phyloP scores from a whole-genome alignment of 2,797 vertebrate species.

The Pangasius macronema region DNA sequence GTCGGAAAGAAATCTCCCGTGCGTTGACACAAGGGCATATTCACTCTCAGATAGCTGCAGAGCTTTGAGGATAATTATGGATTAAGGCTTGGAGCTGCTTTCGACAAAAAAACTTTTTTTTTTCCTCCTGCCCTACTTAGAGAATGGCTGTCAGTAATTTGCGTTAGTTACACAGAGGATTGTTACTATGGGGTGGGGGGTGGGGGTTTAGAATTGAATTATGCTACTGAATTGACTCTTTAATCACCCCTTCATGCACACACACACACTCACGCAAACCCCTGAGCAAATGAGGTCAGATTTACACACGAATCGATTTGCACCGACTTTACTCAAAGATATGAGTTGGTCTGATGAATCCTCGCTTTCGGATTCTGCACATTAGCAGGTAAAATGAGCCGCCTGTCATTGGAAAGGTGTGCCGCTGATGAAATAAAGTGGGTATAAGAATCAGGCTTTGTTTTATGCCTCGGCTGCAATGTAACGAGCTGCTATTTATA shows the following conservation, averaged over 20 bases:
- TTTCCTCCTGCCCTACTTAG: constrained; percentile 49
- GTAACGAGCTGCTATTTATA: constrained; percentile 84
- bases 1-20: constrained; percentile 43
- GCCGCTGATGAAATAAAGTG: constrained; percentile 73
- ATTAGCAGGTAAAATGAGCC: constrained; percentile 35
- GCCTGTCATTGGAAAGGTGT: constrained; percentile 28
- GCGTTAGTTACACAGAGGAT: constrained; percentile 58
- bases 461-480: constrained; percentile 77
- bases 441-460: constrained; percentile 77
- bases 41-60: constrained; percentile 47
- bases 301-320: constrained; percentile 51
- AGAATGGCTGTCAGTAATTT: constrained; percentile 56
- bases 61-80: constrained; percentile 57
- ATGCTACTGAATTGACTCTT: constrained; percentile 54
- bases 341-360: constrained; percentile 28
- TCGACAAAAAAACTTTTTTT: constrained; percentile 50
- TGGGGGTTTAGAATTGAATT: constrained; percentile 48
- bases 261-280: constrained; percentile 21
- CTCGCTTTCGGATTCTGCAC: constrained; percentile 16
- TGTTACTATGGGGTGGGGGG: constrained; percentile 46
- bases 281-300: constrained; percentile 52
- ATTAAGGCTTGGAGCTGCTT: constrained; percentile 57
- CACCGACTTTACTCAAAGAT: constrained; percentile 36
- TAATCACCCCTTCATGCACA: constrained; percentile 42
- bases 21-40: constrained; percentile 49